A percentile compares a stretch with the other conserved stretches of the same genome.
Evolutionary conservation across 2,797 vertebrate species (phyloP).

Genomic region (Melanotaenia trifasciata): DNA sequence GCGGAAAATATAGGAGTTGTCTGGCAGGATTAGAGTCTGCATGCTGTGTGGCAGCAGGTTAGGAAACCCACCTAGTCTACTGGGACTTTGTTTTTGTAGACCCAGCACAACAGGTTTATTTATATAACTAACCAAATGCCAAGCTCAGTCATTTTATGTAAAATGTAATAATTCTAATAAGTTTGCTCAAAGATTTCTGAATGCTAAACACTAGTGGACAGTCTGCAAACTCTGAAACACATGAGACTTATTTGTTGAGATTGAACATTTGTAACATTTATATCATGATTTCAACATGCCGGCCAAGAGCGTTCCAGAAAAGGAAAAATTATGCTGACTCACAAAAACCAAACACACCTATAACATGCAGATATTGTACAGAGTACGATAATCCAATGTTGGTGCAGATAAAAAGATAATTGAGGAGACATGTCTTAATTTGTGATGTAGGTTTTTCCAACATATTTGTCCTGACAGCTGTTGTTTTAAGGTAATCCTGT

Average conservation of each 20-base stretch:
- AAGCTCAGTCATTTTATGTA: neutral
- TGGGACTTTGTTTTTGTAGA: constrained; percentile 23
- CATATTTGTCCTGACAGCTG: constrained; percentile 77
- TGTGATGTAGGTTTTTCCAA: constrained; percentile 54
- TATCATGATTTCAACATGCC: neutral
- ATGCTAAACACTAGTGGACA: neutral
- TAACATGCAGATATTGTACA: constrained; percentile 35
- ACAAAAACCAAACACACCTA: constrained; percentile 36
- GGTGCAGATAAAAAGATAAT: constrained; percentile 34
- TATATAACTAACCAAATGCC: constrained; percentile 40
- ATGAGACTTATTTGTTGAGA: neutral
- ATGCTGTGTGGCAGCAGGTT: constrained; percentile 47
- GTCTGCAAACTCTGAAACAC: neutral
- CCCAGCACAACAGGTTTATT: constrained; percentile 28
- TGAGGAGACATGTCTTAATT: constrained; percentile 62
- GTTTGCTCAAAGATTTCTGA: neutral
- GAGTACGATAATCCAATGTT: constrained; percentile 18
- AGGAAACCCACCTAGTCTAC: constrained; percentile 32
- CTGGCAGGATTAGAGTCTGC: constrained; percentile 59
- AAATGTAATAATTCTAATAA: neutral
- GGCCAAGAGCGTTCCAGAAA: neutral
- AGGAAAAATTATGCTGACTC: neutral
- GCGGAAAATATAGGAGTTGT: constrained; percentile 40
- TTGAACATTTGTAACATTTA: neutral
- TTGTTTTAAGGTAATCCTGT: constrained; percentile 79